Evolutionary conservation across 2,888 invertebrate species (phyloP).

Genomic region (Trichogramma dendrolimi): DNA sequence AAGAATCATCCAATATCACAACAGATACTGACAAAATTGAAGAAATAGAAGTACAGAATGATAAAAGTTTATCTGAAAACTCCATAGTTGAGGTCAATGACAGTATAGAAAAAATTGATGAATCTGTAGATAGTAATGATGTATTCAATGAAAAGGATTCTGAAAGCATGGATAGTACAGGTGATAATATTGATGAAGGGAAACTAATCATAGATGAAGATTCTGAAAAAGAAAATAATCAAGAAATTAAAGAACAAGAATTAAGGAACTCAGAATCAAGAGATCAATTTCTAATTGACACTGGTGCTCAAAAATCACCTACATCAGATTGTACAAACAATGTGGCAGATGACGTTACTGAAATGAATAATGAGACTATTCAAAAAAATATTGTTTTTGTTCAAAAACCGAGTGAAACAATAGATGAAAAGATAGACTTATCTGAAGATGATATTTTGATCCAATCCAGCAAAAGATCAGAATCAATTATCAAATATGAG

Average conservation of each 20-base stretch:
- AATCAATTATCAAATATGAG: neutral
- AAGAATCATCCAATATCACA: too few relatives aligned
- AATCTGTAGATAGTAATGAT: neutral
- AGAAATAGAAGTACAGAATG: neutral
- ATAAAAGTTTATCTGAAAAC: neutral
- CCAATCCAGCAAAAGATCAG: constrained; percentile 1
- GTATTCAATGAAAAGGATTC: too few relatives aligned
- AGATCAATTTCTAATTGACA: neutral
- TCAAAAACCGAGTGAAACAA: constrained; percentile 5
- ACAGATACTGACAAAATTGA: neutral
- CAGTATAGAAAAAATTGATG: neutral
- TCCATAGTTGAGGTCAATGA: too few relatives aligned
- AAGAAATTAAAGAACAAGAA: constrained; percentile 20
- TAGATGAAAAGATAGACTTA: neutral
- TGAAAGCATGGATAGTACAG: constrained; percentile 3
- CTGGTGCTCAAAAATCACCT: neutral
- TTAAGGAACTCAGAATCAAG: constrained; percentile 2
- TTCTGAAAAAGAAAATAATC: constrained; percentile 20
- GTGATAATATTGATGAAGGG: constrained; percentile 13
- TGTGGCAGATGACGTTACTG: neutral
- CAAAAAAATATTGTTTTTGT: neutral
- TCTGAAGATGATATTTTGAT: neutral
- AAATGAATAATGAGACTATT: neutral
- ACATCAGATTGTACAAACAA: constrained; percentile 3
- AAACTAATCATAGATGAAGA: constrained; percentile 8